Conservation (phyloP, 2,888 invertebrate genomes). For the Agrotis exclamationis region DNA sequence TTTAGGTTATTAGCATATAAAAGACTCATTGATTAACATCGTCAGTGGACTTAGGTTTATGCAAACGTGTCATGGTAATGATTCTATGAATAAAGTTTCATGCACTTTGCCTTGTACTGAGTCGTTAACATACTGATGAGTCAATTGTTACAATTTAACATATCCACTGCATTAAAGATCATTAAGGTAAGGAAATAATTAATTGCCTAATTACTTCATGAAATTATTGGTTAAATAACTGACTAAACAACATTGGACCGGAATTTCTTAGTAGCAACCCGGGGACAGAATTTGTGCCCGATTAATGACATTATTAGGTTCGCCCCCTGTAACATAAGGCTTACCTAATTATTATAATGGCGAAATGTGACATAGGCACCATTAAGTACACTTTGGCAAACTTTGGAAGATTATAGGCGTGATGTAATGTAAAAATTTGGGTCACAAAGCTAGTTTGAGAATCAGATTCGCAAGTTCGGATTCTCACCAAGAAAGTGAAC, state of each 20-base stretch:
- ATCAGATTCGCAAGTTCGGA: slow-evolving; percentile 56
- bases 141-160: slow-evolving; percentile 2
- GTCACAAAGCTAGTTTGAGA: slow-evolving; percentile 25
- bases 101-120: slow-evolving; percentile 10
- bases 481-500: slow-evolving; percentile 86
- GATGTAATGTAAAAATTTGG: slow-evolving; percentile 3
- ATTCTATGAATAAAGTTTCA: slow-evolving; percentile 18
- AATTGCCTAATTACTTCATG: slow-evolving; percentile 7
- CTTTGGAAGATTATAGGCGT: neutral
- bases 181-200: neutral
- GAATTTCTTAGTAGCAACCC: neutral
- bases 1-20: slow-evolving; percentile 40
- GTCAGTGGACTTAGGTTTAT: slow-evolving; percentile 15
- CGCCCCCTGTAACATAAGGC: neutral
- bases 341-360: too few relatives aligned
- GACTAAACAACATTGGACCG: neutral
- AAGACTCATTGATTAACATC: slow-evolving; percentile 19
- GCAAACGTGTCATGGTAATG: slow-evolving; percentile 36
- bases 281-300: neutral
- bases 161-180: neutral
- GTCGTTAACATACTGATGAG: slow-evolving; percentile 21
- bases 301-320: neutral
- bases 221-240: slow-evolving; percentile 11
- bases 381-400: too few relatives aligned
- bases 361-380: too few relatives aligned